Evolutionary conservation across 64 coral and sea anemone species (phyloP), one percentile per base, ranked within the genome.

Genomic region (Cladopsammia gracilis): DNA sequence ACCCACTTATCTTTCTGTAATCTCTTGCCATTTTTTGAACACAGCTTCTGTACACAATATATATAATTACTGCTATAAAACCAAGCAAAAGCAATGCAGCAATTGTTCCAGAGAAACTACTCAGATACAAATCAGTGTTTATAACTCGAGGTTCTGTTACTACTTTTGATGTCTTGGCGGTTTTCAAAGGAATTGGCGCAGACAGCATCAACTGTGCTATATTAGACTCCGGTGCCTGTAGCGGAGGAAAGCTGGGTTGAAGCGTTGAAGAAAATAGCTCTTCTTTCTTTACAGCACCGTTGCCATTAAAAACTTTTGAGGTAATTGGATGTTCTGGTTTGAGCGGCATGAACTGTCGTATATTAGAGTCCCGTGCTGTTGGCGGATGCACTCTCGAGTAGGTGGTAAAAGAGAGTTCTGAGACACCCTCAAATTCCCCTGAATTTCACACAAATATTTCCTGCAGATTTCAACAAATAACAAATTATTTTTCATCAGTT

Each of bases 41-140:
- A 50, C 80, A 65, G 16, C 5, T 50, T 51, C 12, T 66, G 18
- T 11, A 47, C 20, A 67, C 20, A 0, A 11, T 5, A 20, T 84
- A 67, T 24, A 50, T 5, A 2, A 67, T 0, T 1, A 84, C 7
- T 4, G 7, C 44, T 45, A 68, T 24, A 1, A 84, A 58, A 22
- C 60, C 62, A 24, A 84, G 3, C 10, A 84, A 0, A 22, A 10
- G 3, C 9, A 48, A 12, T 4, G 62, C 80, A 50, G 20, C 18
- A 84, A 65, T 48, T 0, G 80, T 84, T 49, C 80, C 80, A 7
- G 6, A 10, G 20, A 84, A 84, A 23, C 62, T 84, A 10, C 62
- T 67, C 5, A 68, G 18, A 24, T 51, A 14, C 0, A 44, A 84
- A 48, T 16, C 0, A 22, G 45, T 20, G n/a, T 19, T 60, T 80